A percentile compares a stretch with the other conserved stretches of the same genome.
These are phyloP conservation scores for Urocyon cinereoargenteus DNA, from an alignment of 2,797 vertebrate genomes.

Conservation along the genomic window DNA sequence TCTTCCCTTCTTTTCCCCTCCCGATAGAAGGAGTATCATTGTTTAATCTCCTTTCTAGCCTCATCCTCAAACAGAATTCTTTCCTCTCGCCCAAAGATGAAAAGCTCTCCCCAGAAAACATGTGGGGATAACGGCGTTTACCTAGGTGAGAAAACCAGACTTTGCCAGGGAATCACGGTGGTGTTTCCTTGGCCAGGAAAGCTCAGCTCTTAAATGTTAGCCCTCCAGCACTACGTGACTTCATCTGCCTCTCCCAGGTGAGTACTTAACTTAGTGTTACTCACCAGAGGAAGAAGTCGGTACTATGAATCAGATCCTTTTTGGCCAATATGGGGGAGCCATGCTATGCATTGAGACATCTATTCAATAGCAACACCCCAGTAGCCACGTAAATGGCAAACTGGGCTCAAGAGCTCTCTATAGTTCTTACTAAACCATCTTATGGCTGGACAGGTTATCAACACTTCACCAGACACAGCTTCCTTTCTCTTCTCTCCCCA, in stretches of 20 bases:
- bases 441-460: conserved; percentile 2
- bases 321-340: background rate
- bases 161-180: background rate
- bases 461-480: conserved; percentile 16
- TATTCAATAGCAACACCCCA: background rate
- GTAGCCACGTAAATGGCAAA: conserved; percentile 29
- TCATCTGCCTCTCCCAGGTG: conserved; percentile 13
- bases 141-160: conserved; percentile 35
- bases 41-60: background rate
- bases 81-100: conserved; percentile 45
- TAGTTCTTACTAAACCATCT: conserved; percentile 1
- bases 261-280: background rate
- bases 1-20: conserved; percentile 25
- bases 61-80: conserved; percentile 22
- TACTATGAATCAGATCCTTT: conserved; percentile 15
- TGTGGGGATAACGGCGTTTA: background rate
- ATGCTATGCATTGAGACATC: background rate
- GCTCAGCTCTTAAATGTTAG: background rate
- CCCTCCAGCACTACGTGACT: background rate
- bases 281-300: background rate
- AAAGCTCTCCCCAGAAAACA: background rate
- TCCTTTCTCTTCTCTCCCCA: background rate
- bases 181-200: conserved; percentile 31
- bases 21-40: conserved; percentile 1
- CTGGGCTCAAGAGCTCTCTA: background rate